Conservation (phyloP, 1,140 invertebrate genomes). For the Drosophila ohnishii region DNA sequence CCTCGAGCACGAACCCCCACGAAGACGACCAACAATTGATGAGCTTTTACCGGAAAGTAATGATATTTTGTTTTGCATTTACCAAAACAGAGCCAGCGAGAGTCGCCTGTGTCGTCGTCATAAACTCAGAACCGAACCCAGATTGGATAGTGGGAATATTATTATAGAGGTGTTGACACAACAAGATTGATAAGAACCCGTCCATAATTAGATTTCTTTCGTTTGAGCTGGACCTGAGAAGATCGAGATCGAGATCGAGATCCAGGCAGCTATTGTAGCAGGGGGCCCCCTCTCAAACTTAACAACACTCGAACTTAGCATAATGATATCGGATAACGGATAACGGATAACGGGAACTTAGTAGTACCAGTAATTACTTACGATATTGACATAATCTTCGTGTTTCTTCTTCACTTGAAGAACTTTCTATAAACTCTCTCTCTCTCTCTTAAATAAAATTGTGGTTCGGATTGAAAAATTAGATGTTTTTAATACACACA, state of each 20-base stretch:
- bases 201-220: slow-evolving; percentile 82
- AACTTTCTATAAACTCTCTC: slow-evolving; percentile 23
- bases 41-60: slow-evolving; percentile 73
- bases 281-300: slow-evolving; percentile 15
- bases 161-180: slow-evolving; percentile 62
- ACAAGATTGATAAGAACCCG: slow-evolving; percentile 82
- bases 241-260: slow-evolving; percentile 5
- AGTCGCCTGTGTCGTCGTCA: slow-evolving; percentile 4
- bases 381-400: slow-evolving; percentile 48
- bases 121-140: slow-evolving; percentile 24
- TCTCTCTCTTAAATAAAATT: slow-evolving; percentile 49
- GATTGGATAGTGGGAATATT: slow-evolving; percentile 17
- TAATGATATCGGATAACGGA: slow-evolving; percentile 19
- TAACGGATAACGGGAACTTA: slow-evolving; percentile 22
- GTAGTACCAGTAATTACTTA: slow-evolving; percentile 40
- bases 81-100: slow-evolving; percentile 41
- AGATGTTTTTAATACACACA: slow-evolving; percentile 61
- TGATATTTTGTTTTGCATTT: slow-evolving; percentile 79
- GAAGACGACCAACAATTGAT: slow-evolving; percentile 59
- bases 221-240: slow-evolving; percentile 48
- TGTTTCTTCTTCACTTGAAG: slow-evolving; percentile 59
- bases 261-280: slow-evolving; percentile 30
- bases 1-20: slow-evolving; percentile 19
- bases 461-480: slow-evolving; percentile 71
- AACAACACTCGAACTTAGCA: slow-evolving; percentile 24